phyloP scores from a whole-genome alignment of 2,888 invertebrate species.

The Resseliella maxima region DNA sequence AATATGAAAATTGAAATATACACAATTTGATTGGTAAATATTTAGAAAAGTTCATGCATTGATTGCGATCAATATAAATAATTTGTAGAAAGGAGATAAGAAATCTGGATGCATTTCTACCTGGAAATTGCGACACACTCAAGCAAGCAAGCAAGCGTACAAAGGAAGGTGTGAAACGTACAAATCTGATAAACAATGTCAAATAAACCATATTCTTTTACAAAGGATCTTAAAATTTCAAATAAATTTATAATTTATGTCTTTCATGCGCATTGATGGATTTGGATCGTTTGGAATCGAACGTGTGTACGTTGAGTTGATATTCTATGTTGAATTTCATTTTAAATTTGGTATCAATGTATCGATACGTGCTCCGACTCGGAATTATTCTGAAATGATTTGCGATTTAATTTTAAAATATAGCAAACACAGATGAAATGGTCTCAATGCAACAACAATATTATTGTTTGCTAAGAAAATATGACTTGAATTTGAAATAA shows the following conservation, averaged over 20 bases:
- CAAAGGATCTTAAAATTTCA: neutral
- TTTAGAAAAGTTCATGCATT: neutral
- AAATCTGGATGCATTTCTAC: neutral
- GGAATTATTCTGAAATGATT: neutral
- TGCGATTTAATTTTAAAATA: constrained; percentile 33
- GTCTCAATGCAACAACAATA: neutral
- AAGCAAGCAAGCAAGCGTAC: too few species aligned
- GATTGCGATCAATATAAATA: neutral
- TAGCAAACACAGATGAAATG: constrained; percentile 42
- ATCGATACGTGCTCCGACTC: constrained; percentile 28
- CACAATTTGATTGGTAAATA: neutral
- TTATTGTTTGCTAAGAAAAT: neutral
- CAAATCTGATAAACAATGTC: neutral
- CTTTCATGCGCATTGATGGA: neutral
- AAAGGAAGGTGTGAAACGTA: neutral
- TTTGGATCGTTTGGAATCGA: neutral
- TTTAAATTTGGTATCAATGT: constrained; percentile 8
- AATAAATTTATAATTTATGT: neutral
- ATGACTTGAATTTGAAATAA: constrained; percentile 37
- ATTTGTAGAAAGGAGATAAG: neutral
- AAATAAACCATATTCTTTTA: constrained; percentile 34
- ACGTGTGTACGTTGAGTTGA: neutral
- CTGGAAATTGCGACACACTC: neutral
- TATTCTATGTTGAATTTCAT: neutral
- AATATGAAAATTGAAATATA: neutral